Conservation (phyloP, 1,140 invertebrate genomes). For the Drosophila setifemur region DNA sequence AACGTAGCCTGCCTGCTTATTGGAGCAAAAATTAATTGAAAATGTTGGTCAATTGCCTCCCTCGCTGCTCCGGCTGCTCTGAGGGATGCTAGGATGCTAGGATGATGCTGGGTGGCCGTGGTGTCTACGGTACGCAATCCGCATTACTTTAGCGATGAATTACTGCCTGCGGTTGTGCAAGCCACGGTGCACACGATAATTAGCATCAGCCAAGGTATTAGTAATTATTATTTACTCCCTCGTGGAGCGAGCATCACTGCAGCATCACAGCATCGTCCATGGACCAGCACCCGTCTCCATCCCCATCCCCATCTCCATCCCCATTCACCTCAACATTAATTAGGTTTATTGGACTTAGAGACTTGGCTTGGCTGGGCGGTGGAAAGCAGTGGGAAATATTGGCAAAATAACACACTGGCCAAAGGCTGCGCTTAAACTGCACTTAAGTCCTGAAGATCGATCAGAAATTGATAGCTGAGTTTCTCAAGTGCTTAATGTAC, state of each 20-base stretch:
- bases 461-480: not conserved
- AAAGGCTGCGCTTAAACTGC: conserved; percentile 5
- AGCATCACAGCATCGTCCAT: not conserved
- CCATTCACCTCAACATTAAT: conserved; percentile 47
- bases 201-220: conserved; percentile 30
- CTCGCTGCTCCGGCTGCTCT: conserved; percentile 13
- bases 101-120: not conserved
- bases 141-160: conserved; percentile 7
- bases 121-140: conserved; percentile 24
- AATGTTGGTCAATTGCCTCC: conserved; percentile 80
- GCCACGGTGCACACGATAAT: conserved; percentile 21
- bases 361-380: not conserved
- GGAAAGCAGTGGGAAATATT: conserved; percentile 1
- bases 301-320: conserved; percentile 7
- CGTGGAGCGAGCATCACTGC: conserved; percentile 31
- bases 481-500: no score
- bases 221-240: conserved; percentile 48
- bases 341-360: conserved; percentile 63
- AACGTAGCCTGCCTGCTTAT: conserved; percentile 63
- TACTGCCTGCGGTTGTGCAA: conserved; percentile 9
- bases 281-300: not conserved
- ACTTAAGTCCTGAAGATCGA: not conserved
- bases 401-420: not conserved
- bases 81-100: not conserved
- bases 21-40: conserved; percentile 82